These are phyloP conservation scores for Brevimyrus niger DNA, from an alignment of 2,113 vertebrate genomes.

Conservation along the genomic window DNA sequence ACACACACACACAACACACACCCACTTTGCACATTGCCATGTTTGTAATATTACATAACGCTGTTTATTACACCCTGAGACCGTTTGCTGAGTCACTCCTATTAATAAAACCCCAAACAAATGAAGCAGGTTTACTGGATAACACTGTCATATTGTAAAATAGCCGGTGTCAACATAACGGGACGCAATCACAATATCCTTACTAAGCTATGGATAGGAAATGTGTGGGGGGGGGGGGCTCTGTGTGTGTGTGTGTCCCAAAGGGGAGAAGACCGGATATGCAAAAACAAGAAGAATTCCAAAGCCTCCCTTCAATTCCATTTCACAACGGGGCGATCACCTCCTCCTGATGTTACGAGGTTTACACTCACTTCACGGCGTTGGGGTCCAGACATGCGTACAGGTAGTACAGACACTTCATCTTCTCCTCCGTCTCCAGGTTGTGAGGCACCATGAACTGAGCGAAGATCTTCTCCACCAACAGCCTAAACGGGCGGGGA, in stretches of 20 bases:
- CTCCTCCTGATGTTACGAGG: background rate
- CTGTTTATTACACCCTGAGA: background rate
- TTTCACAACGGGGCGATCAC: background rate
- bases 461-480: slow-evolving; percentile 98
- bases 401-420: slow-evolving; percentile 99
- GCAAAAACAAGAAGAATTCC: background rate
- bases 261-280: background rate
- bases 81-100: background rate
- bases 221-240: background rate
- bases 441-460: slow-evolving; percentile 97
- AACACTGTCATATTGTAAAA: background rate
- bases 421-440: slow-evolving; percentile 95
- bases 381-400: slow-evolving; percentile 97
- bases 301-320: background rate
- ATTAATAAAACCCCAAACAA: background rate
- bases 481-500: slow-evolving; percentile 57
- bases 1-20: background rate
- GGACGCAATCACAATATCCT: background rate
- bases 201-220: background rate
- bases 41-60: background rate
- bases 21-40: background rate
- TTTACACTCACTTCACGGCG: slow-evolving; percentile 87
- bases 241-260: background rate
- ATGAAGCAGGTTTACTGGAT: background rate
- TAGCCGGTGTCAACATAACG: background rate